These are phyloP conservation scores for Eupelmus urozonus DNA, from an alignment of 2,888 invertebrate genomes.

Conservation along the genomic window DNA sequence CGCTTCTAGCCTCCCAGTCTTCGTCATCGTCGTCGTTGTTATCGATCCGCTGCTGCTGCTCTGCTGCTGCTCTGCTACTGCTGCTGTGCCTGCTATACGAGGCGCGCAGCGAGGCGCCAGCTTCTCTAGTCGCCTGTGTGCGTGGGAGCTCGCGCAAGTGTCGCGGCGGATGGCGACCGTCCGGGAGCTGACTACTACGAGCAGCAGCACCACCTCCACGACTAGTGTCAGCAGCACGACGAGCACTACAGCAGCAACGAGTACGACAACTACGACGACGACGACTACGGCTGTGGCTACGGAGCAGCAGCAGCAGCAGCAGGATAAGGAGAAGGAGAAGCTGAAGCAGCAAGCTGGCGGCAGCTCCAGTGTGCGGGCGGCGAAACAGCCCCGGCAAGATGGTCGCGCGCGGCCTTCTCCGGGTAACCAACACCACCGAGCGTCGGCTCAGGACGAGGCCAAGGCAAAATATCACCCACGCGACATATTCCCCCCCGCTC, in stretches of 20 bases:
- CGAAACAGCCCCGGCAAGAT: constrained; percentile 73
- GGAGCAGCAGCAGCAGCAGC: constrained; percentile 22
- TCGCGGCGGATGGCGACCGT: constrained; percentile 55
- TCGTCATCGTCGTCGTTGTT: not conserved
- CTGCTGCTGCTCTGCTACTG: too few relatives aligned
- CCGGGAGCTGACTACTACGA: constrained; percentile 36
- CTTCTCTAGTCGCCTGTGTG: constrained; percentile 17
- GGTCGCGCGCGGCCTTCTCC: constrained; percentile 74
- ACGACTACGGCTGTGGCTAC: not conserved
- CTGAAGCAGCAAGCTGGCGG: constrained; percentile 67
- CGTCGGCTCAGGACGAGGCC: constrained; percentile 58
- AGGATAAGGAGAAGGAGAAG: not conserved
- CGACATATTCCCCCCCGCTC: not conserved
- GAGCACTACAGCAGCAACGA: not conserved
- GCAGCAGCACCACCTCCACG: constrained; percentile 27
- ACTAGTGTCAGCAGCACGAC: not conserved
- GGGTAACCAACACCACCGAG: constrained; percentile 67
- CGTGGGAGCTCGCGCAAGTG: constrained; percentile 33
- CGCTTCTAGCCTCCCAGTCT: not conserved
- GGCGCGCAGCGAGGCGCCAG: constrained; percentile 8
- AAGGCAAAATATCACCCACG: constrained; percentile 38
- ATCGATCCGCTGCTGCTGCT: constrained; percentile 10
- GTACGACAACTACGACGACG: not conserved
- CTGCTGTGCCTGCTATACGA: too few relatives aligned
- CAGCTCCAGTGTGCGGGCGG: constrained; percentile 57